Evolutionary conservation across 2,113 vertebrate species (phyloP), one percentile per base, ranked within the genome.

Genomic region (Aplodontia rufa): DNA sequence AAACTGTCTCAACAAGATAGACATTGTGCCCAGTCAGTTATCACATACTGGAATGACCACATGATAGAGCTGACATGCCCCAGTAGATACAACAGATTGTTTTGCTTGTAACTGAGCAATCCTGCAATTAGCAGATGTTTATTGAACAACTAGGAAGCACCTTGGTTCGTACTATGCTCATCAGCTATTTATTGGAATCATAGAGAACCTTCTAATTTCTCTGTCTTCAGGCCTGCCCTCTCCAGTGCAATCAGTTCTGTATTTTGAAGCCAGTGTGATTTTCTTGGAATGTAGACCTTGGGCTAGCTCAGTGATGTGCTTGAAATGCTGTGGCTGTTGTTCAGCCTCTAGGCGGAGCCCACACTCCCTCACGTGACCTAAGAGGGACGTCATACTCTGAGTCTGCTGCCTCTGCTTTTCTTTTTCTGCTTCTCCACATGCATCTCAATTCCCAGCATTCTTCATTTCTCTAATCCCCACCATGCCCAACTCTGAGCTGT

Each of bases 111-210:
- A 71, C 74, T 74, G 93, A 45, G 97, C 97, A 95, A 78, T 96
- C 93, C n/a, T 0, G 0, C 89, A 96, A 96, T 96, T 97, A 96
- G 95, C 94, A 96, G 89, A 94, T 95, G 95, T 96, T 97, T 96
- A 96, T 95, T 93, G 96, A 96, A 90, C 75, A 94, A 49, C 66
- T 79, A 26, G 83, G 62, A 88, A 85, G 69, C 37, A 62, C 53
- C 35, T 71, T 91, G 91, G 47, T 86, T 86, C 91, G 85, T 82
- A 53, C 17, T 86, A 86, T 69, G 58, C 66, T 85, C 76, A 62
- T 94, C n/a, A 90, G 69, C 89, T 83, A 0, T 92, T 96, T 85
- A 55, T 95, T 89, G 86, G 82, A 91, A 69, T 88, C 69, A 76
- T 51, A 32, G 13, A 79, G 58, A 95, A 76, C 75, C 82, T 84